Evolutionary conservation across 1,140 invertebrate genomes (phyloP), one percentile per base, ranked within the genome.

Genomic region (Pectinophora gossypiella): DNA sequence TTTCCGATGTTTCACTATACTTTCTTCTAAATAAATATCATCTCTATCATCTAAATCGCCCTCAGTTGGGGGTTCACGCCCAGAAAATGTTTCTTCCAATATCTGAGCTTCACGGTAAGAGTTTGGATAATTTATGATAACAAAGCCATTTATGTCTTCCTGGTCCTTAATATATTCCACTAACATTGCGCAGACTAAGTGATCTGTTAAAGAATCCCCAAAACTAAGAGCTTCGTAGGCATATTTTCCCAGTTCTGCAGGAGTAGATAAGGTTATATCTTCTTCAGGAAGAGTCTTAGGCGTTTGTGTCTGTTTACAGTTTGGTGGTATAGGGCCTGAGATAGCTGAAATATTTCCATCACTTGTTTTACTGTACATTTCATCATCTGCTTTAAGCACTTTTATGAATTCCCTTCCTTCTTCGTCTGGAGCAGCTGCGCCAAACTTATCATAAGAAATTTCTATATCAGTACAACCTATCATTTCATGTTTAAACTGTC

Each of bases 41-140:
- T 88, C 73, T 48, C 59, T 69, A 38, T 81, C 69, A n/a, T 78
- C 62, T 42, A 81, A 48, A 7, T 64, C 53, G 27, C 48, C 60
- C 51, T 76, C 61, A 50, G 78, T 64, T 23, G 84, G 78, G 44
- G 69, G 80, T 46, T 35, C 61, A 38, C 52, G 45, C 10, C 88
- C 89, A 13, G 82, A 85, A 59, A 90, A 74, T 3, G 75, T 76
- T 61, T 89, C 84, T 67, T 92, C 91, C 7, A 92, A 63, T 22
- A 88, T 80, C 61, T 85, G 77, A 23, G 91, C 89, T 74, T 92
- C 88, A 12, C 85, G 64, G 48, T 90, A 89, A 16, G 72, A 88
- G 48, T 83, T 86, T 0, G 92, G 92, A 74, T 90, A 93, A 68
- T 92, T 91, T 46, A 92, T 73, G 16, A 92, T 79, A 27, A 89